Evolutionary conservation across 2,797 vertebrate genomes (phyloP), one percentile per base, ranked within the genome.

Genomic region (Parauchenoglanis punctatus): DNA sequence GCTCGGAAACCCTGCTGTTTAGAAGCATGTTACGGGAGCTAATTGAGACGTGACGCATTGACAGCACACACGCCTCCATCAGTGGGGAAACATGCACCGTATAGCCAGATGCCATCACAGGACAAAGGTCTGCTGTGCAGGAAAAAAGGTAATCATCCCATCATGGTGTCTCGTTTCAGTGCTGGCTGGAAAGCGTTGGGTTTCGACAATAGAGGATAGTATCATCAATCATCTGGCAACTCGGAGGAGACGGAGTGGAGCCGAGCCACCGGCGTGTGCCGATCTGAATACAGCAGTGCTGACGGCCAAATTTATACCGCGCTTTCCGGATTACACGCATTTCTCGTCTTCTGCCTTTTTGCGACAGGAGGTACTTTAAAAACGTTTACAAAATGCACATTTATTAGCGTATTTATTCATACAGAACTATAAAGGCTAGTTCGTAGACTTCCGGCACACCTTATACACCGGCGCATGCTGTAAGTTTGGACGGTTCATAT

Each of bases 131-230:
- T 46, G 25, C 3, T 13, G 44, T n/a, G 68, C 18, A 46, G 46
- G 49, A 52, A 6, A 44, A 23, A 20, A 70, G 13, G 28, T 56
- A 59, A 58, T 70, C n/a, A 58, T 72, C 61, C 58, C 49, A 82
- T 85, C 67, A 88, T 35, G 31, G 35, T 67, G 61, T 70, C 54
- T 82, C 52, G 52, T 68, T 86, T 10, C 80, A 63, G 63, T 58
- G 35, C 75, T 35, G 67, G 56, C 84, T 84, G 46, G 82, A 70
- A 85, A 65, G 87, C 59, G 90, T 89, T 87, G 87, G 46, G 85
- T 89, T 89, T 92, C 73, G 89, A 59, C 54, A 44, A 59, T 13
- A 25, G 80, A 82, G 49, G 80, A 3, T 46, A 2, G 59, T n/a
- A 46, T 65, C 56, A 80, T 80, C 59, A 82, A 46, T 82, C 80